These are phyloP conservation scores for Caenorhabditis brenneri DNA, from an alignment of 1,140 invertebrate genomes.

Conservation along the genomic window DNA sequence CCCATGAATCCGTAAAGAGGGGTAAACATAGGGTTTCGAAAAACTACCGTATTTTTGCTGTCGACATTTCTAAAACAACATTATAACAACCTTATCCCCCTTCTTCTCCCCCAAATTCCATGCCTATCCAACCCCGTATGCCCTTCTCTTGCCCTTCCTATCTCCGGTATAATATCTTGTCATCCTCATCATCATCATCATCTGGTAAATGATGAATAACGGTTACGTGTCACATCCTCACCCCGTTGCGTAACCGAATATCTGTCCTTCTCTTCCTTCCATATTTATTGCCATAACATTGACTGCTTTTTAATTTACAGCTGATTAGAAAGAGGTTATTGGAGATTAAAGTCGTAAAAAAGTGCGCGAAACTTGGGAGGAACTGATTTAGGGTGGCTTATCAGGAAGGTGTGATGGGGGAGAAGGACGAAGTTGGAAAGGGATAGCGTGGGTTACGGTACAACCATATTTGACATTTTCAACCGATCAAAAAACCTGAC, in stretches of 20 bases:
- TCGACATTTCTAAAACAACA: too few species aligned
- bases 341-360: too few species aligned
- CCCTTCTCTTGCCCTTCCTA: not conserved
- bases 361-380: not conserved
- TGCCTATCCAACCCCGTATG: not conserved
- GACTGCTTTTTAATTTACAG: not conserved
- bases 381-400: not conserved
- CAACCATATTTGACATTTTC: too few species aligned
- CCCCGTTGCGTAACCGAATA: not conserved
- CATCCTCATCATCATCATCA: not conserved
- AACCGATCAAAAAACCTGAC: too few species aligned
- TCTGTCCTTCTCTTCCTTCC: not conserved
- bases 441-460: not conserved
- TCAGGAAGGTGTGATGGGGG: not conserved
- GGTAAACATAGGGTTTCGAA: too few species aligned
- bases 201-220: slow-evolving; percentile 1
- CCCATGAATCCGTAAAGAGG: too few species aligned
- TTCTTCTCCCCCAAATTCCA: not conserved
- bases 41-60: too few species aligned
- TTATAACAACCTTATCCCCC: too few species aligned
- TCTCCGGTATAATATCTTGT: slow-evolving; percentile 1
- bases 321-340: not conserved
- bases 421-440: too few species aligned
- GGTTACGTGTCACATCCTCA: not conserved
- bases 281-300: slow-evolving; percentile 23